Evolutionary conservation across 2,888 invertebrate genomes (phyloP), one percentile per base, ranked within the genome.

Genomic region (Eurytoma californica): DNA sequence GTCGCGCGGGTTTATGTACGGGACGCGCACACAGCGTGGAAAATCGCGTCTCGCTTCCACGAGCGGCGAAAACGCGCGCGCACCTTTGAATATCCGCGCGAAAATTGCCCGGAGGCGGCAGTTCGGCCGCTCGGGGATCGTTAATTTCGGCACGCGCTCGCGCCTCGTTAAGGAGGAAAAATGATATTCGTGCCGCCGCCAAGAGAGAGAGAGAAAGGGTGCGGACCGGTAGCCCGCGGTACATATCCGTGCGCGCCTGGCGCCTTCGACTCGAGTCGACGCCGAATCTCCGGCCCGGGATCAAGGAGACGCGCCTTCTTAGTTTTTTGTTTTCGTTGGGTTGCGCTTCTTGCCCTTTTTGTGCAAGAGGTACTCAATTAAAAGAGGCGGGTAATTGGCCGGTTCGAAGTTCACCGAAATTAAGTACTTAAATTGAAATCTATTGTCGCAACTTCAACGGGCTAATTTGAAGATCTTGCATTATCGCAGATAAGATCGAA

Each of bases 211-310:
- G 61, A 61, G 68, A 60, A 78, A 78, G 72, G 73, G 63, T 30
- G 14, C 16, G 16, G 18, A 3, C 16, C 12, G 47, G 68, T 73
- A 24, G 47, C 9, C 47, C 28, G 60, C 28, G 18, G 18, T 79
- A 74, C 79, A 79, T 69, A 79, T 73, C 79, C 47, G 55, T 14
- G 30, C 28, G n/a, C 69, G 24, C 30, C 3, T 49, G n/a, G 12
- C n/a, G 28, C 9, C n/a, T 20, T 20, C 55, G 12, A 4, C 39
- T 39, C 61, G 60, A 67, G 67, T 68, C 60, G 58, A 39, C 13
- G n/a, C 39, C 39, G 39, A 39, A 39, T 77, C 39, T 39, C 12
- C 39, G 13, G 16, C 39, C 39, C 9, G 39, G 39, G 39, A 39
- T 1, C 39, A 39, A 39, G 39, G 39, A 39, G 7, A 39, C 39